phyloP scores from a whole-genome alignment of 2,888 invertebrate genomes.

The Lasioglossum marginatum region DNA sequence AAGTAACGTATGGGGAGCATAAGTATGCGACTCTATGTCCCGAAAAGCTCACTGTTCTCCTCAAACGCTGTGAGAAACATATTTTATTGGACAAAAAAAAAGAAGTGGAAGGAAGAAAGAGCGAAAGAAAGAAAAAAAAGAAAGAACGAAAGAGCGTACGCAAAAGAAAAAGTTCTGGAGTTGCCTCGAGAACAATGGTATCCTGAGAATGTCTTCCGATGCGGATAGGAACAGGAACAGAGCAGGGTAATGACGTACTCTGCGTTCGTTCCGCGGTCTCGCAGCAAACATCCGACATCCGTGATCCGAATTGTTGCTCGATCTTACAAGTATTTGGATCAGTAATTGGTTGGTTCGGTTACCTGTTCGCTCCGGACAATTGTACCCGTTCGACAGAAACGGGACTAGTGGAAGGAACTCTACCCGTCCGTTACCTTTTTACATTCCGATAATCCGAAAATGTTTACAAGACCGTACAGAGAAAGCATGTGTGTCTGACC shows the following conservation, averaged over 20 bases:
- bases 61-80: neutral
- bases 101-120: neutral
- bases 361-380: slow-evolving; percentile 43
- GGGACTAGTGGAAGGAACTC: slow-evolving; percentile 19
- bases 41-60: neutral
- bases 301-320: slow-evolving; percentile 21
- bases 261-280: neutral
- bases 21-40: neutral
- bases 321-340: slow-evolving; percentile 30
- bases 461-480: slow-evolving; percentile 52
- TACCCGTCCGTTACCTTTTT: slow-evolving; percentile 54
- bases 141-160: neutral
- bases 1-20: neutral
- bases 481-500: slow-evolving; percentile 64
- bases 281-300: slow-evolving; percentile 10
- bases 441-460: slow-evolving; percentile 48
- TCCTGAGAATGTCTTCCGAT: neutral
- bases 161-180: neutral
- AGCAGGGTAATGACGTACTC: neutral
- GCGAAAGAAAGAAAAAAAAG: neutral
- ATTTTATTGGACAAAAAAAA: neutral
- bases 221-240: neutral
- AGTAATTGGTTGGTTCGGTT: slow-evolving; percentile 15
- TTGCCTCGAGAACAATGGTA: neutral
- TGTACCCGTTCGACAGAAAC: slow-evolving; percentile 33